Conservation (phyloP, 2,113 vertebrate genomes). For the Clarias gariepinus region DNA sequence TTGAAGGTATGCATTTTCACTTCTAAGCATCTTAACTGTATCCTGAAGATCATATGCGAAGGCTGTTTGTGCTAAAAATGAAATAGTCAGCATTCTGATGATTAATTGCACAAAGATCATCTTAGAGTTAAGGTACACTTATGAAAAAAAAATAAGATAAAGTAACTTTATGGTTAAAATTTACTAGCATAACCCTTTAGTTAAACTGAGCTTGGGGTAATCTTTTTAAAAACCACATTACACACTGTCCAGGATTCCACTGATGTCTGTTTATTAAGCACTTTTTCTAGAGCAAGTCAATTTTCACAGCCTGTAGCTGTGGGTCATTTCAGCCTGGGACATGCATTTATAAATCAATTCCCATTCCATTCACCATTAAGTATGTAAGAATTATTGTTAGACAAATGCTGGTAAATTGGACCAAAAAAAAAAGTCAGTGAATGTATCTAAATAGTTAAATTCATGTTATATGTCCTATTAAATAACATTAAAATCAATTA, state of each 20-base stretch:
- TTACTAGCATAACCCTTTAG: background rate
- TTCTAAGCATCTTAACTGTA: conserved; percentile 68
- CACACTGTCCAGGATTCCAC: background rate
- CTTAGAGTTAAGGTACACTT: background rate
- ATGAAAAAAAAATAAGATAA: background rate
- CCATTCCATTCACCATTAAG: conserved; percentile 55
- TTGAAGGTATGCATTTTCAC: conserved; percentile 68
- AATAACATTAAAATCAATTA: background rate
- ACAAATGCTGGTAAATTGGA: background rate
- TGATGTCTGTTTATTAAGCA: conserved; percentile 27
- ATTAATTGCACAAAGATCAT: conserved; percentile 38
- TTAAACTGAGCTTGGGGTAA: background rate
- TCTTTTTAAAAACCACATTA: background rate
- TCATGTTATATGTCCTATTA: background rate
- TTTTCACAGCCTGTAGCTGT: conserved; percentile 2
- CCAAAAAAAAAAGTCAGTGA: background rate
- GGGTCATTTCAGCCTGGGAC: background rate
- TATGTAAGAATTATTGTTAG: background rate
- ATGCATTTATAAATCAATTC: conserved; percentile 41
- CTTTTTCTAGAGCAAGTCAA: background rate
- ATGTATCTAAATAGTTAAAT: background rate
- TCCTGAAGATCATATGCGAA: conserved; percentile 68
- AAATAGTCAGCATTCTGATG: conserved; percentile 41
- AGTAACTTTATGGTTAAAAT: background rate
- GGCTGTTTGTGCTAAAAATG: conserved; percentile 37